Evolutionary conservation across 92 coral and sea anemone species (phyloP), one percentile per base, ranked within the genome.

Genomic region (Bergia puertoricense): DNA sequence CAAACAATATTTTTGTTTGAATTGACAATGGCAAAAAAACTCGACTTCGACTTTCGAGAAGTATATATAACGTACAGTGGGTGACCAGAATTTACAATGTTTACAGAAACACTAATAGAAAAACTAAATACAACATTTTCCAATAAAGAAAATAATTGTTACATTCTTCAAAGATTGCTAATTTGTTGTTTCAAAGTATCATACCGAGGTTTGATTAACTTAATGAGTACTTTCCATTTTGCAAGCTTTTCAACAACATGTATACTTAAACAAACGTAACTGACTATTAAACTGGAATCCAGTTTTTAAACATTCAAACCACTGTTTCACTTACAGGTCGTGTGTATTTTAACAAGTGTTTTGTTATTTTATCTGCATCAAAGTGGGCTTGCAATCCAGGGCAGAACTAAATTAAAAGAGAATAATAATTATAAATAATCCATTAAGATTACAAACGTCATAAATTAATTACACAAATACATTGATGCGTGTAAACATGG

Each of bases 351-450:
- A 87, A 73, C 68, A 97, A 90, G 7, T 89, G 92, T 68, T 91
- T 93, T 9, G 93, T 94, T 1, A 97, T 74, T 77, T 92, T 90
- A 3, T 97, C 99, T 22, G 97, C 94, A 74, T 97, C 96, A 91
- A 89, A 77, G 43, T 77, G 85, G 46, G 92, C 88, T 79, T 88
- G 89, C 59, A 81, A 89, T 79, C 96, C 94, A 38, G 93, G 94
- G 75, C 96, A 95, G 77, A 96, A 96, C 98, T 95, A 79, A 14
- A 90, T 59, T n/a, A 50, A 82, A 56, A 56, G 69, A 44, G 74
- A 15, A 13, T 3, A 15, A 77, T 5, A 74, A 62, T 18, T 54
- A 4, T 77, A 40, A 77, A 62, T 57, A 48, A 6, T 23, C 46
- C 5, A 9, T 18, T 5, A 43, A 20, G n/a, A 11, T 22, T 42